A percentile compares a stretch with the other conserved stretches of the same genome.
Evolutionary conservation across 2,888 invertebrate species (phyloP).

Genomic region (Drosophila lacicola): DNA sequence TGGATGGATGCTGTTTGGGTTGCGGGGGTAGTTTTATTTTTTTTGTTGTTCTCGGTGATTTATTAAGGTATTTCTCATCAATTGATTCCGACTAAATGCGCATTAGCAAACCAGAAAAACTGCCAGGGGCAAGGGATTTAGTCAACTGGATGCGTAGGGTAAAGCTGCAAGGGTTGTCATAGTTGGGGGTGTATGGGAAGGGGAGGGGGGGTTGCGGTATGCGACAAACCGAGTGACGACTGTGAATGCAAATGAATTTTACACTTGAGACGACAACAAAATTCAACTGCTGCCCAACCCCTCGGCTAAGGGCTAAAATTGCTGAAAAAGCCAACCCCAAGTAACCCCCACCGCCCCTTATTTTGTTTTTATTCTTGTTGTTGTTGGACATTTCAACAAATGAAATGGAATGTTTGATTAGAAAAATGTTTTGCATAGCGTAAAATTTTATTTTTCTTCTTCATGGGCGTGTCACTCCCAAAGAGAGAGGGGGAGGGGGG

Average conservation of each 20-base stretch:
- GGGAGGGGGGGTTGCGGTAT: constrained; percentile 4
- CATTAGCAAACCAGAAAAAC: constrained; percentile 64
- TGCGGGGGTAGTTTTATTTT: constrained; percentile 21
- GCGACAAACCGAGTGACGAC: constrained; percentile 54
- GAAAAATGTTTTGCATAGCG: constrained; percentile 80
- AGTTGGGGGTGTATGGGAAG: background rate
- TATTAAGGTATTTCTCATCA: constrained; percentile 68
- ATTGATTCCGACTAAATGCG: constrained; percentile 74
- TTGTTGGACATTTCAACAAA: constrained; percentile 48
- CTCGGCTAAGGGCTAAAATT: too few relatives aligned
- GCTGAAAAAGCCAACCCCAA: background rate
- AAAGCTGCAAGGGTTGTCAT: background rate
- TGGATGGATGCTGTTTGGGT: background rate
- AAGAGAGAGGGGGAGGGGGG: background rate
- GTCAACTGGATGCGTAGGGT: constrained; percentile 2
- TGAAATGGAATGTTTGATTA: constrained; percentile 81
- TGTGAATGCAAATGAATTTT: constrained; percentile 76
- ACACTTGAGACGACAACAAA: constrained; percentile 69
- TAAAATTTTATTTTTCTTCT: constrained; percentile 66
- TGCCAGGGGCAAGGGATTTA: constrained; percentile 17
- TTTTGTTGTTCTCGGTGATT: constrained; percentile 45
- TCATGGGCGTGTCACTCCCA: constrained; percentile 59
- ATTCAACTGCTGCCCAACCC: constrained; percentile 31
- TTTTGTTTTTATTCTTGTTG: background rate
- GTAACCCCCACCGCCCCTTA: constrained; percentile 3